These are phyloP conservation scores for Ricordea florida DNA, from an alignment of 92 coral and sea anemone genomes.

Conservation along the genomic window DNA sequence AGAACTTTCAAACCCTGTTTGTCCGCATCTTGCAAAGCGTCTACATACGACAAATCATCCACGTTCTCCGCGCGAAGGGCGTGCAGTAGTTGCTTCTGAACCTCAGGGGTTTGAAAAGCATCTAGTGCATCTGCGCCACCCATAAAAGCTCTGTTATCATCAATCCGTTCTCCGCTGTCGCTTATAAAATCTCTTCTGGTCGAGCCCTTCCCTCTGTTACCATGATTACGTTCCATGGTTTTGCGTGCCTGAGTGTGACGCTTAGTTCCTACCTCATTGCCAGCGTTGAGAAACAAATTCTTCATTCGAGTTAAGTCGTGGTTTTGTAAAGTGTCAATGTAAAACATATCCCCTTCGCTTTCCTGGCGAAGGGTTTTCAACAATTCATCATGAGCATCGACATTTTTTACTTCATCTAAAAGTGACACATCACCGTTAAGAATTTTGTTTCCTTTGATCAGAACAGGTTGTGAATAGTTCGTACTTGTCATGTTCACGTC, in stretches of 20 bases:
- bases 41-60: conserved; percentile 15
- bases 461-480: neutral
- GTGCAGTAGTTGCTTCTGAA: conserved; percentile 12
- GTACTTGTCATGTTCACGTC: neutral
- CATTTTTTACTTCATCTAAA: neutral
- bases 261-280: neutral
- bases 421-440: conserved; percentile 1
- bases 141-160: no score
- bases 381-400: neutral
- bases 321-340: neutral
- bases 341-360: neutral
- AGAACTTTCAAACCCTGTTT: neutral
- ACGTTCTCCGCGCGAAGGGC: conserved; percentile 10
- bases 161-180: no score
- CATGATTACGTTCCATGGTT: no score
- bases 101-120: conserved; percentile 36
- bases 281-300: neutral
- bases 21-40: neutral
- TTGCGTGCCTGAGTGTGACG: neutral
- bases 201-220: no score
- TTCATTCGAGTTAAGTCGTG: neutral
- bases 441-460: conserved; percentile 5
- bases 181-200: neutral
- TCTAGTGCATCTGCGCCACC: no score
- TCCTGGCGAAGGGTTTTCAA: conserved; percentile 4